Base-by-base conservation (phyloP, 2,113 vertebrate genomes). In the Noturus placidus region DNA sequence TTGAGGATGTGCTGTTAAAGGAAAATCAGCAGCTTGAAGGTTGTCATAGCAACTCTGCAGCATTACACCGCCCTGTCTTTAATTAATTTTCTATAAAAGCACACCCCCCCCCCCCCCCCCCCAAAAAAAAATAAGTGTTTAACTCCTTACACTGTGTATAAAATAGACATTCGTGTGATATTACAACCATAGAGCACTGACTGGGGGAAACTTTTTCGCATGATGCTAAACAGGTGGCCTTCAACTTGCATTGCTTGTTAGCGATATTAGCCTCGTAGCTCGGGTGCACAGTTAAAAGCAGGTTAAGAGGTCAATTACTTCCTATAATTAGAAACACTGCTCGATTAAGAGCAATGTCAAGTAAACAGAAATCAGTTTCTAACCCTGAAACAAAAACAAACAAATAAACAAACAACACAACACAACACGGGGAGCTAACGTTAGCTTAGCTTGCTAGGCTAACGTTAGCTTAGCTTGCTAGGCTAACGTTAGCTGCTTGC, bases 401-500 rank as follows among this genome's bases (percentile, higher is more conserved):
- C 9, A 50, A 46, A 46, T 6, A 46, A 42, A 42, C 38, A 42
- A 77, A 77, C 77, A 59, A 35, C 79, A 59, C 30, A 0, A 42
- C 50, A 77, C 77, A 59, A 35, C 79, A 59, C 30, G 0, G 27
- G 6, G 27, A 30, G 83, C 83, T 82, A 88, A 88, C 52, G 30
- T 65, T 83, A 83, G n/a, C 77, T 57, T 88, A 82, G 70, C 69
- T 9, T 6, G 84, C 79, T 54, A 38, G 59, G 81, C 54, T 38
- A 59, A 81, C 20, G 30, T 65, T 83, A 83, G n/a, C 77, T 57
- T 88, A 82, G 70, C 69, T 9, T 6, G 84, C 79, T 54, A 38
- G 59, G 81, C 54, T 38, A 59, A 81, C 20, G n/a, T 25, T 11
- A 38, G 50, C 76, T 10, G 1, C 50, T 1, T 56, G 50, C 76